Evolutionary conservation across 2,888 invertebrate genomes (phyloP), one percentile per base, ranked within the genome.

Genomic region (Vesta saturnalis): DNA sequence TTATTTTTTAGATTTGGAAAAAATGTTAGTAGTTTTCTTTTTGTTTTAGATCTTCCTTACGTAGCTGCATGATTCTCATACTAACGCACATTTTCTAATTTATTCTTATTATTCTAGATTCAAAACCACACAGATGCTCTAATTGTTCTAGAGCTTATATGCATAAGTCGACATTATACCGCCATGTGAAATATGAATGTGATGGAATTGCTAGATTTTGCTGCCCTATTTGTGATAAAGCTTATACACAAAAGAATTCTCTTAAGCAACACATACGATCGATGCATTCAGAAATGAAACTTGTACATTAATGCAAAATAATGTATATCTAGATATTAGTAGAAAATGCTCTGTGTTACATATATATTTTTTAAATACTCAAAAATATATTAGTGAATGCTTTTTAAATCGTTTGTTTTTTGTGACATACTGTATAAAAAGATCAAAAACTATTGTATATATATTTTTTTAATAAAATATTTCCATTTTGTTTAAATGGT

Each of bases 121-220:
- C 1, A n/a, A 69, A 61, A 39, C 69, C 65, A 15, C 67, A 61
- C 23, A 67, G 35, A 55, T 79, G 79, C 64, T 52, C 56, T 21
- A 73, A 69, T 55, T 82, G 82, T 69, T 72, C 74, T 19, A 78
- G 78, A 62, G 69, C 73, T 43, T 82, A 82, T 74, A 81, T 77
- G 71, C 74, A 79, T 56, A 77, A 75, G 60, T 77, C 77, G 8
- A 80, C 80, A 56, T 73, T 84, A 39, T 77, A 77, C 47, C 76
- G 81, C 1, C 83, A 83, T 68, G 75, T 77, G 63, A 77, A 79
- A 58, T 83, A 81, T 66, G 82, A 81, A 71, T 81, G 81, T 69
- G 83, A 82, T 12, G 80, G 82, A 62, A 67, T 73, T 2, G 82
- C 83, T 10, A 78, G 79, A 62, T 77, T 83, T 72, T 67, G 69